These are phyloP conservation scores for Vipera latastei DNA, from an alignment of 2,797 vertebrate species.

Conservation along the genomic window DNA sequence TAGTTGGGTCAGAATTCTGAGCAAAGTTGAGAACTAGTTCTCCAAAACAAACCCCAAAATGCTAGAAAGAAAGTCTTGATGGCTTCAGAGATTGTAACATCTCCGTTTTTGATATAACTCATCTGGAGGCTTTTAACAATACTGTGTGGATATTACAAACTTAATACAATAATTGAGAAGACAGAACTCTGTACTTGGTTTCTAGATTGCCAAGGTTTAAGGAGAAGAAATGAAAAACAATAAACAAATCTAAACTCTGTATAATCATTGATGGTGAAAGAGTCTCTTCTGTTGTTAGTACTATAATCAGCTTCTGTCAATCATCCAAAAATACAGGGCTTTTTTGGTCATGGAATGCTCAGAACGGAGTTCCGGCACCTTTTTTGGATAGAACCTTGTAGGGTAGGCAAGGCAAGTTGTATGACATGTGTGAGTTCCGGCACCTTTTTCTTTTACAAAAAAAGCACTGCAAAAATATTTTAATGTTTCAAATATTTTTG, in stretches of 20 bases:
- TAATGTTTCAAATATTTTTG: conserved; percentile 5
- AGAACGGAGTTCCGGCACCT: no score
- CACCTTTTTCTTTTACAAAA: no score
- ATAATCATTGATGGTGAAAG: not conserved
- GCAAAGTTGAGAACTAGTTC: conserved; percentile 33
- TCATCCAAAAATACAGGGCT: not conserved
- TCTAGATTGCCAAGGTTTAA: not conserved
- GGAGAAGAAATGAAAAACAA: rapidly evolving
- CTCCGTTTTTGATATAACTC: conserved; percentile 23
- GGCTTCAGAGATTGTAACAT: conserved; percentile 24
- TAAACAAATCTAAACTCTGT: no score
- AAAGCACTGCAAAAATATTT: not conserved
- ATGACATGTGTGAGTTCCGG: no score
- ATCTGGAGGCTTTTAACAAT: conserved; percentile 31
- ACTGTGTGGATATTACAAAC: not conserved
- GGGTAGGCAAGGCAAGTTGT: no score
- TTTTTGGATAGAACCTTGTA: no score
- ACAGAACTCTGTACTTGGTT: not conserved
- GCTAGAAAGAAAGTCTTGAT: conserved; percentile 12
- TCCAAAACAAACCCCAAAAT: conserved; percentile 34
- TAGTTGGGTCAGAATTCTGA: not conserved
- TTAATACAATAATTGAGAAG: not conserved
- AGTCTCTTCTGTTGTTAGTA: not conserved
- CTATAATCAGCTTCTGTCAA: not conserved
- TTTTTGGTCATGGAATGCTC: no score